A percentile compares a stretch with the other conserved stretches of the same genome.
phyloP scores from a whole-genome alignment of 1,140 invertebrate species.

The Thaumatotibia leucotreta region DNA sequence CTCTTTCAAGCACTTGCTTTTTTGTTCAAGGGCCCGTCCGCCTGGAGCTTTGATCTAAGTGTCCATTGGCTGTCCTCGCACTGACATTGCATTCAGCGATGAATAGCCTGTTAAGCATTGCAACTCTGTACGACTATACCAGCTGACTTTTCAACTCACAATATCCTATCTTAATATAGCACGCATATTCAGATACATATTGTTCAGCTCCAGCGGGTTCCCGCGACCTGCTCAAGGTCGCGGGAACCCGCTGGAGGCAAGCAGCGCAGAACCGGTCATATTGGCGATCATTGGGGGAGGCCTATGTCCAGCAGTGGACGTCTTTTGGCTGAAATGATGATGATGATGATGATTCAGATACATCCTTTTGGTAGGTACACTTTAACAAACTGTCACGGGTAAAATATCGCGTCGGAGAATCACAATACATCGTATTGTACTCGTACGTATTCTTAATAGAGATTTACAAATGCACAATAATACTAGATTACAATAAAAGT shows the following conservation, averaged over 20 bases:
- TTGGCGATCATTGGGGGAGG: too few species aligned
- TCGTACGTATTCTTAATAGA: neutral
- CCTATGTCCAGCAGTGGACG: too few species aligned
- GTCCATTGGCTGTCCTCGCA: constrained; percentile 15
- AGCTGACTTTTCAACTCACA: neutral
- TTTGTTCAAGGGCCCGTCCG: constrained; percentile 21
- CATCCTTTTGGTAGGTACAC: too few species aligned
- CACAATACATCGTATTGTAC: constrained; percentile 4
- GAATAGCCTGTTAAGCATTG: constrained; percentile 64
- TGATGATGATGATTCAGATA: too few species aligned
- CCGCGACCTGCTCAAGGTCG: too few species aligned
- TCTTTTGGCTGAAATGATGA: too few species aligned
- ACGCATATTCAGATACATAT: neutral
- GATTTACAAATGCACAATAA: neutral
- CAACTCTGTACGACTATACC: constrained; percentile 29
- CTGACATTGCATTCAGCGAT: constrained; percentile 44
- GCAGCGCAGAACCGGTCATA: too few species aligned
- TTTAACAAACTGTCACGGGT: constrained; percentile 24
- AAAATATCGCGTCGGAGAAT: constrained; percentile 28
- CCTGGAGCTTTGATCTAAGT: constrained; percentile 14
- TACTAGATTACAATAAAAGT: neutral
- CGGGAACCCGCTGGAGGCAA: too few species aligned
- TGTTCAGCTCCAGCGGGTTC: too few species aligned
- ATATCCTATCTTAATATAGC: neutral
- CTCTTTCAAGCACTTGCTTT: constrained; percentile 13